Conservation (phyloP, 2,797 vertebrate genomes). For the Galaxias olidus region DNA sequence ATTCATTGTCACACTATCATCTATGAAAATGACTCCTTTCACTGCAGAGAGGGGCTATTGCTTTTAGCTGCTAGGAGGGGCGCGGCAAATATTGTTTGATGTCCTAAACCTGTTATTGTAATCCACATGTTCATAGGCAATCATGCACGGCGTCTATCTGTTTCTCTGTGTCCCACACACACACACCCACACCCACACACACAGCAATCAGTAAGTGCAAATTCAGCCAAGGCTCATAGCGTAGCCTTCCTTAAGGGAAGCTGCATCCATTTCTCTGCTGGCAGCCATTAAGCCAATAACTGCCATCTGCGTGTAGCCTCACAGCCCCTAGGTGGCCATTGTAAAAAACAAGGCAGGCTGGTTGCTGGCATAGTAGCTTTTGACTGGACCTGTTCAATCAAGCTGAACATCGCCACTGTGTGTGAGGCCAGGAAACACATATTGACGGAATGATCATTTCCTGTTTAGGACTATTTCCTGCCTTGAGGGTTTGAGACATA, state of each 20-base stretch:
- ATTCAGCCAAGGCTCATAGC: constrained; percentile 1
- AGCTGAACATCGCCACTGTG: constrained; percentile 35
- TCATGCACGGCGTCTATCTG: too few relatives aligned
- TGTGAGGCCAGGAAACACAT: constrained; percentile 32
- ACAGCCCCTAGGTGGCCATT: constrained; percentile 1
- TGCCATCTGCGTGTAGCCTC: neutral
- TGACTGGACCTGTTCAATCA: constrained; percentile 38
- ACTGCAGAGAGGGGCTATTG: constrained; percentile 37
- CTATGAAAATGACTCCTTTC: constrained; percentile 43
- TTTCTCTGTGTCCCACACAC: too few relatives aligned
- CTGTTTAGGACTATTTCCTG: constrained; percentile 34
- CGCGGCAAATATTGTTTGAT: constrained; percentile 23
- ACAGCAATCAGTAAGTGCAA: neutral
- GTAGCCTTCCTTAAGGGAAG: neutral
- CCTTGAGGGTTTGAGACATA: constrained; percentile 39
- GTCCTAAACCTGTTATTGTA: neutral
- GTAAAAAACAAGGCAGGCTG: constrained; percentile 8
- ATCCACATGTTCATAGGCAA: neutral
- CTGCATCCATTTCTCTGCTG: constrained; percentile 13
- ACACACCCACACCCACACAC: neutral
- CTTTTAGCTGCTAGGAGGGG: constrained; percentile 33
- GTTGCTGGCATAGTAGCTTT: constrained; percentile 20
- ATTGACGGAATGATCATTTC: constrained; percentile 51
- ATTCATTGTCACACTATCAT: constrained; percentile 50
- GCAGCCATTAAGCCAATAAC: constrained; percentile 4